Base-by-base conservation (phyloP, 2,888 invertebrate genomes). In the Protonemura montana region DNA sequence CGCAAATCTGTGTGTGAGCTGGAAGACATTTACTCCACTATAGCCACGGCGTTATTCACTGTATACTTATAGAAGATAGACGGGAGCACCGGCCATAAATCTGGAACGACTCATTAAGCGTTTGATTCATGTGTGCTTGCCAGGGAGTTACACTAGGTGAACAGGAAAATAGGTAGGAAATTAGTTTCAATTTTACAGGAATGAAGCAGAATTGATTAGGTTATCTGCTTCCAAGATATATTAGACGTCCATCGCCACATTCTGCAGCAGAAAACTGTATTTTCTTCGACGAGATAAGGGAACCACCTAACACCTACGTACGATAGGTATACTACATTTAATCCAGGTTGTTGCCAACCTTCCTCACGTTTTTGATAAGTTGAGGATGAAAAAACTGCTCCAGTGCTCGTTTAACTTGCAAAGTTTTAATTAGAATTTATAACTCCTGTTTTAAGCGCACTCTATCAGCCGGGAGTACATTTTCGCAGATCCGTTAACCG, bases 151-250 rank as follows among this genome's bases (percentile, higher is more conserved):
- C 59, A 59, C 59, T 13, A 41, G 59, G 21, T 59, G 59, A 10
- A 59, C 59, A 59, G 59, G 59, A 59, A 59, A 59, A 59, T 59
- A 59, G 59, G 59, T 59, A 59, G 59, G 59, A 59, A 59, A 59
- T 59, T 59, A 59, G 59, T 59, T 59, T 59, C 21, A 59, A 59
- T 59, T 7, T 59, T 21, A 59, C 21, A 59, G 59, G 59, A 59
- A 59, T 21, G 59, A 59, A 13, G 59, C 16, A 21, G 21, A 59
- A 59, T 59, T 59, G 59, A 59, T 59, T 59, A 59, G 59, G 59
- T 59, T 59, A 59, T 59, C 59, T 59, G 3, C 16, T 21, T 59
- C 1, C 16, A 59, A 59, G 59, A 59, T 59, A 59, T 59, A 59
- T 59, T 59, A 21, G 16, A 21, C 16, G 21, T 59, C 2, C 59